A percentile compares a stretch with the other conserved stretches of the same genome.
Evolutionary conservation across 2,888 invertebrate species (phyloP).

Genomic region (Melieria omissa): DNA sequence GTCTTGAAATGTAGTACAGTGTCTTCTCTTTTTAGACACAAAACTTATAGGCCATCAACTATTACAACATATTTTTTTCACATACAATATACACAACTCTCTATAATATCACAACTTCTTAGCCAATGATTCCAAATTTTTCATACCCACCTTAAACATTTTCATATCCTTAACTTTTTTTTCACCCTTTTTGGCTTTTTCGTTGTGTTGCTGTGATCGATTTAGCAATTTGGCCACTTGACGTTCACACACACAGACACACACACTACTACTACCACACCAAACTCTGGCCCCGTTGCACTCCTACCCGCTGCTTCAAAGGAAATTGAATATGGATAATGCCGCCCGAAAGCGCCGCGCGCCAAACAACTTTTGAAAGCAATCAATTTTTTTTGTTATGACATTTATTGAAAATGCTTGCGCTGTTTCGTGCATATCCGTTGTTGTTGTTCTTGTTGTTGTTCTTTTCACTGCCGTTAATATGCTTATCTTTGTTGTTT

Average conservation of each 20-base stretch:
- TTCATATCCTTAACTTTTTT: too few species aligned
- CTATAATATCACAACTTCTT: too few species aligned
- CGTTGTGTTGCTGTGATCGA: too few species aligned
- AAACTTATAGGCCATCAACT: too few species aligned
- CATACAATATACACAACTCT: too few species aligned
- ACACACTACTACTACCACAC: background rate
- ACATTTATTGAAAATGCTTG: constrained; percentile 29
- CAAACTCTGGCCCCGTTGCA: background rate
- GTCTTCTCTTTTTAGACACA: too few species aligned
- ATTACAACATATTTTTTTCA: too few species aligned
- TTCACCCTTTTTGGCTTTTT: too few species aligned
- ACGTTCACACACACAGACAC: background rate
- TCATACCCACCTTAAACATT: too few species aligned
- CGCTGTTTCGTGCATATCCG: constrained; percentile 4
- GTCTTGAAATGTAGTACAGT: too few species aligned
- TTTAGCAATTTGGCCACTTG: background rate
- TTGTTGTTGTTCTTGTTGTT: constrained; percentile 5
- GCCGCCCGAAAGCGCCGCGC: too few species aligned
- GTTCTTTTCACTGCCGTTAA: background rate
- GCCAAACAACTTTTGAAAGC: constrained; percentile 6
- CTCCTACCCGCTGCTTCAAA: background rate
- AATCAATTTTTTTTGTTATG: constrained; percentile 28
- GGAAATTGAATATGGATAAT: background rate
- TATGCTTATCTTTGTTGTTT: background rate
- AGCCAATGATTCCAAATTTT: too few species aligned